Evolutionary conservation across 2,888 invertebrate species (phyloP).

Genomic region (Ormyrus pomaceus): DNA sequence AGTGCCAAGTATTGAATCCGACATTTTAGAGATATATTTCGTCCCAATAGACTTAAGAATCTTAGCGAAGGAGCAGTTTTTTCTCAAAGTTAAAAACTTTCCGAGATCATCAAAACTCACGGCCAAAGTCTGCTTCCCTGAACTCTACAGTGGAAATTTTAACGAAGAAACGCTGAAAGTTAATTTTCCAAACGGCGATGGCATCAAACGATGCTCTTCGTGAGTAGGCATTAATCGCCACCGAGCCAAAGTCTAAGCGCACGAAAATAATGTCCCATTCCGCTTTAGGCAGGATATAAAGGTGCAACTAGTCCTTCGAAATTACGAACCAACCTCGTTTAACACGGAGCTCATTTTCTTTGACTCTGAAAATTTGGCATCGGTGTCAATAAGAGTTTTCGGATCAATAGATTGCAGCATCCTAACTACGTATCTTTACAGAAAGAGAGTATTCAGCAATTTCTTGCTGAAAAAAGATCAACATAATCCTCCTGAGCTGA

Average conservation of each 20-base stretch:
- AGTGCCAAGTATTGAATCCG: slow-evolving; percentile 64
- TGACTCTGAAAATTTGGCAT: slow-evolving; percentile 52
- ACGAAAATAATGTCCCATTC: not conserved
- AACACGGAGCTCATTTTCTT: slow-evolving; percentile 59
- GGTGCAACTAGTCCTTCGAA: slow-evolving; percentile 57
- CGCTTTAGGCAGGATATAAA: slow-evolving; percentile 52
- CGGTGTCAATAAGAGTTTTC: slow-evolving; percentile 57
- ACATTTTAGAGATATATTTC: slow-evolving; percentile 67
- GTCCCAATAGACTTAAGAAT: slow-evolving; percentile 68
- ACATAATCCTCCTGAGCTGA: slow-evolving; percentile 6
- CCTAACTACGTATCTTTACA: slow-evolving; percentile 68
- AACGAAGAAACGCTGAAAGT: slow-evolving; percentile 55
- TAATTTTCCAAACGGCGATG: slow-evolving; percentile 57
- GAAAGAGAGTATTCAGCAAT: not conserved
- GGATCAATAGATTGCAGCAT: slow-evolving; percentile 70
- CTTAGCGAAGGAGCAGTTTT: slow-evolving; percentile 60
- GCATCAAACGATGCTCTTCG: slow-evolving; percentile 31
- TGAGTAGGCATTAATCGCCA: slow-evolving; percentile 41
- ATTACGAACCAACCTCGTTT: slow-evolving; percentile 60
- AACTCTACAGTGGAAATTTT: slow-evolving; percentile 56
- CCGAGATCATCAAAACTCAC: slow-evolving; percentile 53
- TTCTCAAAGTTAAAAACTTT: slow-evolving; percentile 59
- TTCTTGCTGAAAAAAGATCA: slow-evolving; percentile 1
- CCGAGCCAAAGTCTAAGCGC: too few species aligned
- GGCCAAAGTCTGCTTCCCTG: slow-evolving; percentile 52